A percentile compares a stretch with the other conserved stretches of the same genome.
These are phyloP conservation scores for Meta bourneti DNA, from an alignment of 2,888 invertebrate species.

Conservation along the genomic window DNA sequence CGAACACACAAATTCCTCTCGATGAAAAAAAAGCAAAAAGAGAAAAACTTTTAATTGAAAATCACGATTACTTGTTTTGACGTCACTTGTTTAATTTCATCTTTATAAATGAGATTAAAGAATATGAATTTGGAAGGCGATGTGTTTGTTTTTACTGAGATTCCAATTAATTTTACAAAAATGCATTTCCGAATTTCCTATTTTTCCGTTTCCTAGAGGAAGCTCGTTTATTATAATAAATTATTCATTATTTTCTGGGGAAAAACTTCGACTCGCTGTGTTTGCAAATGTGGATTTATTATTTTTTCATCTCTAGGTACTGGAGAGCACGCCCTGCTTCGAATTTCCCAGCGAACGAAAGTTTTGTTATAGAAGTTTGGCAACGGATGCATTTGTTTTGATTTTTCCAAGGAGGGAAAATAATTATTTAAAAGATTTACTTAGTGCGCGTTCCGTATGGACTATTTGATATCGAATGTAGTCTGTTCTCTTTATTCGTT, in stretches of 20 bases:
- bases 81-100: constrained; percentile 61
- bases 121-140: constrained; percentile 30
- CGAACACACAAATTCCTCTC: constrained; percentile 9
- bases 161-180: constrained; percentile 69
- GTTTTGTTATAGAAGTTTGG: constrained; percentile 16
- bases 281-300: constrained; percentile 33
- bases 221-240: constrained; percentile 66
- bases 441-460: constrained; percentile 34
- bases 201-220: constrained; percentile 41
- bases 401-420: constrained; percentile 34
- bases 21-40: neutral
- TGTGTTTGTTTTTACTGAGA: constrained; percentile 59
- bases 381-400: neutral
- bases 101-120: constrained; percentile 71
- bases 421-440: constrained; percentile 66
- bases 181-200: constrained; percentile 44
- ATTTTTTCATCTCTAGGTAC: constrained; percentile 21
- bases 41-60: constrained; percentile 71
- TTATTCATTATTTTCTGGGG: constrained; percentile 70
- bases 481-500: constrained; percentile 18
- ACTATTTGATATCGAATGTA: constrained; percentile 42
- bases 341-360: constrained; percentile 38
- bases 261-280: constrained; percentile 12
- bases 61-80: constrained; percentile 44
- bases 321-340: constrained; percentile 14